Evolutionary conservation across 2,888 invertebrate genomes (phyloP).

Genomic region (Drosophila merina): DNA sequence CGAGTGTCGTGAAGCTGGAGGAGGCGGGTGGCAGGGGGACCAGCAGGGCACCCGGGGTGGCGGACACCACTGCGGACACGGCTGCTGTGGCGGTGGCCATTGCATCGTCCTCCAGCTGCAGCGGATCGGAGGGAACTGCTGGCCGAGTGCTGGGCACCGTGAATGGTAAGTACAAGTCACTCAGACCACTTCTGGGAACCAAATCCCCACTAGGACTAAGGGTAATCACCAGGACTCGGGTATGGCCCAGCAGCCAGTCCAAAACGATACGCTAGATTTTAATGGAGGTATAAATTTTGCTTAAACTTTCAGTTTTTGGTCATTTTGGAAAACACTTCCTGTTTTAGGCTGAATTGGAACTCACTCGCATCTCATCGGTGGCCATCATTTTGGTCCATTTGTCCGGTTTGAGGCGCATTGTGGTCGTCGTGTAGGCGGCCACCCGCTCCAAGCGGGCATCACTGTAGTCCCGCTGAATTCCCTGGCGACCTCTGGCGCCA

Average conservation of each 20-base stretch:
- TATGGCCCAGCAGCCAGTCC: conserved; percentile 83
- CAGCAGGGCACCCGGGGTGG: conserved; percentile 63
- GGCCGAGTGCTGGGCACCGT: conserved; percentile 41
- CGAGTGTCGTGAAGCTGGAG: conserved; percentile 81
- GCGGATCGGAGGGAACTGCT: background rate
- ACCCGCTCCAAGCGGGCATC: conserved; percentile 92
- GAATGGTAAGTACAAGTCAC: conserved; percentile 82
- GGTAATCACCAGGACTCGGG: conserved; percentile 83
- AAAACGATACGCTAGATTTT: conserved; percentile 81
- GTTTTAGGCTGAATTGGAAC: conserved; percentile 82
- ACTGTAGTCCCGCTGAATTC: conserved; percentile 58
- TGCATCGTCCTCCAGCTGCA: conserved; percentile 19
- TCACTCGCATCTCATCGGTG: conserved; percentile 87
- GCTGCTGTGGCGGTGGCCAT: conserved; percentile 58
- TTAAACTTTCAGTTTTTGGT: background rate
- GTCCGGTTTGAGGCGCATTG: conserved; percentile 92
- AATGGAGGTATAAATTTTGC: background rate
- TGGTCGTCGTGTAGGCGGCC: conserved; percentile 89
- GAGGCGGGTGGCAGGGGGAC: conserved; percentile 78
- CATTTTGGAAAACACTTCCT: conserved; percentile 1
- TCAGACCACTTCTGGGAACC: conserved; percentile 82
- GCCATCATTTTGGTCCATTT: conserved; percentile 94
- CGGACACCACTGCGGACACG: conserved; percentile 63
- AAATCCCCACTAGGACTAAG: conserved; percentile 84
- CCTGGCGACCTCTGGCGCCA: conserved; percentile 25